Base-by-base conservation (phyloP, 1,140 invertebrate genomes). In the Drosophila carrolli region DNA sequence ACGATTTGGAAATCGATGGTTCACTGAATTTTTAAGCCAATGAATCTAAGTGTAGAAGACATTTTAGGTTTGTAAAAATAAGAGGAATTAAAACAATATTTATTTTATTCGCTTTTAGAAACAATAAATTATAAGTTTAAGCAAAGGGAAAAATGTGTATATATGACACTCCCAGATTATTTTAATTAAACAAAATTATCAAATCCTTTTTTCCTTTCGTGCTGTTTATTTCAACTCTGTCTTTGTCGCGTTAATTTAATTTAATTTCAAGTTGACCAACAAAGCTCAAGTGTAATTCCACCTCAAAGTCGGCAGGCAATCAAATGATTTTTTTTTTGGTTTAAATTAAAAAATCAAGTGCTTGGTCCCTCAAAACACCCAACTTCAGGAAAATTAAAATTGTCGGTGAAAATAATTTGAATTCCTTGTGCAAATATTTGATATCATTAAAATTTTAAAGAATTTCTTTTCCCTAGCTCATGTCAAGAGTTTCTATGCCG, bases 391-490 rank as follows among this genome's bases (percentile, higher is more conserved):
- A 43, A 29, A 47, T 65, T 43, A 38, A 65, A 51, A 51, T 43
- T 19, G 46, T 32, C 29, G 9, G 19, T 29, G 65, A 9, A n/a
- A 37, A 53, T 44, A 38, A 51, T 67, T 43, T 23, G 37, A 68
- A 48, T 67, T 74, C 48, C 41, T 73, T 72, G 62, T 67, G 79
- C 63, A 81, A 76, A 80, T 78, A 85, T 86, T 86, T 86, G 75
- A 29, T 74, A 82, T 78, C 83, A 88, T 86, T 86, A 88, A 82
- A 86, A 82, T 88, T 88, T 86, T 62, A 86, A 48, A 77, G 78
- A 70, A 66, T 54, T 66, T 37, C 29, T 27, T 68, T 57, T 70
- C 37, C 32, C 47, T 53, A 51, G 29, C 35, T 43, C 11, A 44
- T 9, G 40, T 19, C 23, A 29, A 32, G 32, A 70, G 14, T 32